Percentiles rank a stretch among this genome's conserved stretches.
Conservation (phyloP, 2,888 invertebrate species). For the Caenorhabditis sinica region DNA sequence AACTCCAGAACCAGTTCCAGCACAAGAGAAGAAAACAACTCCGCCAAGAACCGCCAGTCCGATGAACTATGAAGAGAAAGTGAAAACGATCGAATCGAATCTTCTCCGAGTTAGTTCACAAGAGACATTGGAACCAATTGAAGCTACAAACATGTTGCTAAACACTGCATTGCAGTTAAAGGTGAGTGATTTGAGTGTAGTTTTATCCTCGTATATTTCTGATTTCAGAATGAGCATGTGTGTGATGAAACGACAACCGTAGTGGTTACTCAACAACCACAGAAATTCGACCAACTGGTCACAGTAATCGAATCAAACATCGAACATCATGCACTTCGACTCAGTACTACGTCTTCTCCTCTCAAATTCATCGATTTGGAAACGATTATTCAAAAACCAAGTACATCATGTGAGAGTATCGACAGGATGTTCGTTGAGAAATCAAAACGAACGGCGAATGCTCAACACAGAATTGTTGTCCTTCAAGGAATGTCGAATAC, state of each 20-base stretch:
- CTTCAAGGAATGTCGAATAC: constrained; percentile 76
- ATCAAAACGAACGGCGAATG: constrained; percentile 70
- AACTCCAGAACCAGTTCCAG: neutral
- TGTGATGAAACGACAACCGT: constrained; percentile 74
- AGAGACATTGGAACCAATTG: constrained; percentile 60
- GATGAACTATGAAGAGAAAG: constrained; percentile 64
- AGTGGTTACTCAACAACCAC: constrained; percentile 73
- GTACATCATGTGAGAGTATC: constrained; percentile 70
- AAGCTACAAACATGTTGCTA: constrained; percentile 72
- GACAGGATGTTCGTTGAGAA: constrained; percentile 63
- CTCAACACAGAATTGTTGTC: constrained; percentile 76
- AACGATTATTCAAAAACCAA: constrained; percentile 74
- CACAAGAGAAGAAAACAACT: constrained; percentile 4
- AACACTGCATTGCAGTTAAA: constrained; percentile 73
- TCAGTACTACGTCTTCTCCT: constrained; percentile 58
- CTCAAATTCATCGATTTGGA: constrained; percentile 76
- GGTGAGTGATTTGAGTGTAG: constrained; percentile 20
- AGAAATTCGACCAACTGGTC: constrained; percentile 73
- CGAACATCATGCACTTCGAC: constrained; percentile 51
- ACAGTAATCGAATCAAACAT: constrained; percentile 74
- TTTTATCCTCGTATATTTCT: neutral
- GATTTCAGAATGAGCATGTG: constrained; percentile 70
- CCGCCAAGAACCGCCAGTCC: constrained; percentile 35
- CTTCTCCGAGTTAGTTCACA: constrained; percentile 61
- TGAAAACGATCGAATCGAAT: constrained; percentile 63